Evolutionary conservation across 2,888 invertebrate genomes (phyloP), one percentile per base, ranked within the genome.

Genomic region (Platerodrilus igneus): DNA sequence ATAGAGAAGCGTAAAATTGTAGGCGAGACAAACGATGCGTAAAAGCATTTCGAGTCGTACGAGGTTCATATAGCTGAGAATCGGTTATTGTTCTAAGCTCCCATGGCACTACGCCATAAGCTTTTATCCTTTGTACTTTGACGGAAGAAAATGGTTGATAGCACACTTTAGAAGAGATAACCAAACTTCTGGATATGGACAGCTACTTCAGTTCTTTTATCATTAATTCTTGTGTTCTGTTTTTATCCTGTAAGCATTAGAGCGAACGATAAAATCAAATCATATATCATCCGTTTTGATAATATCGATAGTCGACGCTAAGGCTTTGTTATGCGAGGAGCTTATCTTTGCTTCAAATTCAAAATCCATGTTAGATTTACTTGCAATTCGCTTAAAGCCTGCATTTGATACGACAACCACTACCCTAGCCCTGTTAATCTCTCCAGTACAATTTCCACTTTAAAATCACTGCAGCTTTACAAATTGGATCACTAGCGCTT

Each of bases 241-340:
- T 44, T 46, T 34, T 30, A 39, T 37, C 33, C 36, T 41, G 39
- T 37, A 29, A n/a, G n/a, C n/a, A n/a, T n/a, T n/a, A n/a, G n/a
- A n/a, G n/a, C n/a, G n/a, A n/a, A n/a, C n/a, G 47, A 49, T 49
- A 47, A 47, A 40, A 47, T 47, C 47, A 39, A 33, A 32, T 39
- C 46, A 49, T 49, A 46, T 49, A 49, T 49, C 49, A 49, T 49
- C 49, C 49, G 44, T 46, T 49, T 49, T 47, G 47, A 47, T 49
- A 49, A 47, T 49, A 34, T 37, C 44, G 41, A 36, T 27, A 39
- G 42, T 41, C 45, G 49, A 49, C 47, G 47, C 49, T 38, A n/a
- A n/a, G n/a, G n/a, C n/a, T n/a, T n/a, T 43, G 47, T 44, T 49
- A 37, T 49, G 42, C 47, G 44, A 49, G 37, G n/a, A 38, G 39